Evolutionary conservation across 2,113 vertebrate genomes (phyloP).

Genomic region (Dolichallabes microphthalmus): DNA sequence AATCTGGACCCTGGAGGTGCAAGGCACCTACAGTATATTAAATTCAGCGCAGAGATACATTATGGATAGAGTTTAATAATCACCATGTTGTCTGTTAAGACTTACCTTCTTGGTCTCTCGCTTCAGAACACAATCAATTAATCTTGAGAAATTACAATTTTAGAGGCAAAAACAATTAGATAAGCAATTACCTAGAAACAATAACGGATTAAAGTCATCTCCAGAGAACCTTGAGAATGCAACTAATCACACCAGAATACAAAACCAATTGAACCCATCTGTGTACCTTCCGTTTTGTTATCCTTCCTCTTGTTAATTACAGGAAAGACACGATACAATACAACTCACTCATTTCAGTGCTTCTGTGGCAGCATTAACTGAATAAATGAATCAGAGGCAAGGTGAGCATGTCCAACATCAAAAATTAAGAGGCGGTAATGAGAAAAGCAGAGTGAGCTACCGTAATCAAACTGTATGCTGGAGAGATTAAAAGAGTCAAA

Average conservation of each 20-base stretch:
- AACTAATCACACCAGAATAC: conserved; percentile 27
- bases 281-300: conserved; percentile 15
- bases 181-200: conserved; percentile 41
- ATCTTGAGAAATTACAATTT: conserved; percentile 22
- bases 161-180: conserved; percentile 31
- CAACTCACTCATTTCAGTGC: not conserved
- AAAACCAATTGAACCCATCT: conserved; percentile 24
- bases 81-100: not conserved
- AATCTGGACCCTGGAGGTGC: too few relatives aligned
- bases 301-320: conserved; percentile 20
- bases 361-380: conserved; percentile 23
- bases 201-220: conserved; percentile 30
- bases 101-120: not conserved
- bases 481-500: not conserved
- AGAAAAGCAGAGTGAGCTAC: conserved; percentile 14
- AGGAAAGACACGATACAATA: conserved; percentile 14
- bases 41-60: not conserved
- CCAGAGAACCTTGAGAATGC: conserved; percentile 8
- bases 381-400: conserved; percentile 28
- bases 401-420: conserved; percentile 14
- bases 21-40: not conserved
- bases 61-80: not conserved
- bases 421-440: conserved; percentile 40
- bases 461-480: not conserved
- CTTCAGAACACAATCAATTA: not conserved